Conservation (phyloP, 2,113 vertebrate species). For the Cacatua alba region DNA sequence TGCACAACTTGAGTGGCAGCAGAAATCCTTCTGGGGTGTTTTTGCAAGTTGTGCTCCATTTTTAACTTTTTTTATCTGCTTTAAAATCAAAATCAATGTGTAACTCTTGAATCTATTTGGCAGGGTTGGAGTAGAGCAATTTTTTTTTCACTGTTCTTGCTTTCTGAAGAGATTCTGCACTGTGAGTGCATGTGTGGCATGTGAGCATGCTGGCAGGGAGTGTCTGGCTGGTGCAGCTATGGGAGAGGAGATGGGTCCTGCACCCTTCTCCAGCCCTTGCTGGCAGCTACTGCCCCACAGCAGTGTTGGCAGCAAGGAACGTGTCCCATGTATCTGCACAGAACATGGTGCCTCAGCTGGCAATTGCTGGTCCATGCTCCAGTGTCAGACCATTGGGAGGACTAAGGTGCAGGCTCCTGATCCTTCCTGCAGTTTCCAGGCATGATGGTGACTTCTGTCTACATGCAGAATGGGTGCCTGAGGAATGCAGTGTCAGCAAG, state of each 20-base stretch:
- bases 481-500: background rate
- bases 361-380: accelerated
- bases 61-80: background rate
- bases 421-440: background rate
- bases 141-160: background rate
- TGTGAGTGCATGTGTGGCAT: background rate
- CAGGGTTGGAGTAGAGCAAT: background rate
- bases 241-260: background rate
- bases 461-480: accelerated
- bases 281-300: background rate
- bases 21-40: background rate
- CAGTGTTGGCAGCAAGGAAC: background rate
- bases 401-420: background rate
- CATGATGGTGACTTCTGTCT: background rate
- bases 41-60: background rate
- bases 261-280: background rate
- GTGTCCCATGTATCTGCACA: accelerated
- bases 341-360: background rate
- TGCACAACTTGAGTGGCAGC: constrained; percentile 12
- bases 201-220: background rate
- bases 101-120: background rate
- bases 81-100: background rate
- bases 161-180: background rate
- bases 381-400: accelerated
- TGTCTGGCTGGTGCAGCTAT: background rate